Evolutionary conservation across 2,888 invertebrate genomes (phyloP).

Genomic region (Petrolisthes cinctipes): DNA sequence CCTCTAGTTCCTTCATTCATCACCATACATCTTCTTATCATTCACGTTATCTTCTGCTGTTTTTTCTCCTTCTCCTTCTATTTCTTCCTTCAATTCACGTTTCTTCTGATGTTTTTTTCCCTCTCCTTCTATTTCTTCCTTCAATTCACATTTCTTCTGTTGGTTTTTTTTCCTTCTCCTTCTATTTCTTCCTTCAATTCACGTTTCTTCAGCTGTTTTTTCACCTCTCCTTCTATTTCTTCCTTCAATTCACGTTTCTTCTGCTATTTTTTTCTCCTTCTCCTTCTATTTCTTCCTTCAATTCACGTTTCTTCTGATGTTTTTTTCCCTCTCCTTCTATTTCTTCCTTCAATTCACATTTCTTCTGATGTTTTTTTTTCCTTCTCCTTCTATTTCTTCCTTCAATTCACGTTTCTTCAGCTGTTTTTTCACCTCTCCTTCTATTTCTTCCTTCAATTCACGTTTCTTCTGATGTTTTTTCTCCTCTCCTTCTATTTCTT

Average conservation of each 20-base stretch:
- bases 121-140: background rate
- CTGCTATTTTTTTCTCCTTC: background rate
- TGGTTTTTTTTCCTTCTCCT: background rate
- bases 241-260: background rate
- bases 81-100: background rate
- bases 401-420: background rate
- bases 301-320: background rate
- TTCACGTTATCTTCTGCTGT: no score
- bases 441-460: background rate
- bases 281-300: background rate
- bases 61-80: no score
- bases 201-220: background rate
- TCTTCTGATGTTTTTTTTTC: background rate
- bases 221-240: background rate
- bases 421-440: background rate
- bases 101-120: background rate
- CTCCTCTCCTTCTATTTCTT: background rate
- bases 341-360: background rate
- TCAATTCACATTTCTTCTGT: background rate
- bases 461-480: background rate
- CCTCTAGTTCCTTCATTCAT: no score
- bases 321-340: background rate
- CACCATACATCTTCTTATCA: no score
- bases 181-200: background rate
- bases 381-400: background rate